Evolutionary conservation across 2,113 vertebrate genomes (phyloP).

Genomic region (Agelaius phoeniceus): DNA sequence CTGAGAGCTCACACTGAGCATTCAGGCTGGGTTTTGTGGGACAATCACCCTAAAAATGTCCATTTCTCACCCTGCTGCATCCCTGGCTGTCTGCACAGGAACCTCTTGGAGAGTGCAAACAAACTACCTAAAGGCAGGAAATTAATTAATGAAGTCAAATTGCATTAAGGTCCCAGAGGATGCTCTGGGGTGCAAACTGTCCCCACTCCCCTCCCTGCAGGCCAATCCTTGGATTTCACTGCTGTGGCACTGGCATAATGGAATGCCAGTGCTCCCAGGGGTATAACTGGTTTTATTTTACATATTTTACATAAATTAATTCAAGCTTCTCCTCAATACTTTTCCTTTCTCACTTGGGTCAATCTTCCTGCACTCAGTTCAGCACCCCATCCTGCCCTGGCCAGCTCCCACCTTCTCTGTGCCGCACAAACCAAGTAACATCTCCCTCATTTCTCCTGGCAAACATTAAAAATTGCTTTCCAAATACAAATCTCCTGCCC

Average conservation of each 20-base stretch:
- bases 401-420: neutral
- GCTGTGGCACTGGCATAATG: neutral
- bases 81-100: neutral
- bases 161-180: neutral
- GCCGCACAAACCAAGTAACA: neutral
- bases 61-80: neutral
- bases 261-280: accelerated
- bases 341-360: neutral
- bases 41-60: neutral
- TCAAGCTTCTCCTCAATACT: neutral
- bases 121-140: neutral
- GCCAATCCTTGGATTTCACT: neutral
- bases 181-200: neutral
- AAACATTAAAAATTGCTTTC: neutral
- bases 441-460: neutral
- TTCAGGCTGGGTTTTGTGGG: accelerated
- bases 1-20: neutral
- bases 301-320: neutral
- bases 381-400: accelerated
- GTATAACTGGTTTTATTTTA: neutral
- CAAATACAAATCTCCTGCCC: neutral
- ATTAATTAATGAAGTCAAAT: neutral
- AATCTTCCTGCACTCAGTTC: neutral
- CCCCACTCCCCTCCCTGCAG: neutral
- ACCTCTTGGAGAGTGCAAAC: neutral